Evolutionary conservation across 2,888 invertebrate species (phyloP), one percentile per base, ranked within the genome.

Genomic region (Drosophila formosana): DNA sequence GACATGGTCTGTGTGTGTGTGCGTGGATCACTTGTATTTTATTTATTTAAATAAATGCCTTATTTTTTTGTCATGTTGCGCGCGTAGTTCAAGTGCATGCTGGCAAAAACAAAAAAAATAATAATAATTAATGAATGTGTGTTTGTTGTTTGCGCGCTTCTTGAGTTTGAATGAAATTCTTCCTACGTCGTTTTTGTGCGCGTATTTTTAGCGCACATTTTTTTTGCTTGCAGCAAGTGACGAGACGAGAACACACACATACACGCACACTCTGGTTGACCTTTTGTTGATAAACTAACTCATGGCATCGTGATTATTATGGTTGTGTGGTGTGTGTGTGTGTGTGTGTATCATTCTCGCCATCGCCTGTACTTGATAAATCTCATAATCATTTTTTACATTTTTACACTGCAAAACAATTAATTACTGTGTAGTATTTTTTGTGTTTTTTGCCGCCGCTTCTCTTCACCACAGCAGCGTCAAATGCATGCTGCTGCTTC

Each of bases 31-130:
- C 83, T 82, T 76, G 88, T 75, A 82, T 88, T 76, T 82, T 88
- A 82, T 82, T 85, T 82, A 82, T 82, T 82, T 79, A 88, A 89
- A 87, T 84, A 80, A 68, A 68, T 63, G 37, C 37, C 5, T 37
- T 66, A 52, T 79, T 81, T 76, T 71, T 18, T 18, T 18, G 18
- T 18, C 18, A 18, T 18, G 18, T 18, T 18, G 1, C 18, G 65
- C 70, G 62, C 52, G 68, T 82, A 82, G 85, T 87, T 82, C 88
- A 82, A 88, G 82, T 82, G 77, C 77, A 78, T 61, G 61, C 26
- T 60, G 25, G 43, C 30, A 61, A 64, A 52, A 55, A 56, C 52
- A 65, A 7, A 61, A 50, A 61, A 64, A 52, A 55, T 52, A 58
- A 65, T 8, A 61, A 50, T 57, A 52, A 58, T 65, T 57, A 67